Evolutionary conservation across 1,140 invertebrate species (phyloP).

Genomic region (Monomorium pharaonis): DNA sequence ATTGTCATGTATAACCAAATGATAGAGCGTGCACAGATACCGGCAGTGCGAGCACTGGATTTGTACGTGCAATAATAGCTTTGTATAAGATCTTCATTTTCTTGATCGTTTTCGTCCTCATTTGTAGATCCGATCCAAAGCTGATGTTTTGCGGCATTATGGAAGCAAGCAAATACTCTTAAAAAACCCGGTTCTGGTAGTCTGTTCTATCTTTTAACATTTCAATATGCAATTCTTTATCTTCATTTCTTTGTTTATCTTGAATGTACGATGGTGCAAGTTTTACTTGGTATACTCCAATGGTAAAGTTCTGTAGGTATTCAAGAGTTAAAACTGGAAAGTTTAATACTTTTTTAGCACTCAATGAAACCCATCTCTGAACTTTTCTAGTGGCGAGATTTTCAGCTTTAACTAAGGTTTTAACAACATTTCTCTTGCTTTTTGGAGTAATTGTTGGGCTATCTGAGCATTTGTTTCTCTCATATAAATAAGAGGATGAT

Average conservation of each 20-base stretch:
- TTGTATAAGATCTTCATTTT: too few relatives aligned
- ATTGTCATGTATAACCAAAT: too few relatives aligned
- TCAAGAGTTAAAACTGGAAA: neutral
- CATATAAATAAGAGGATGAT: neutral
- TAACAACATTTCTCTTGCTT: neutral
- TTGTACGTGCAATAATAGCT: too few relatives aligned
- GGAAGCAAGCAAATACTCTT: slow-evolving; percentile 1
- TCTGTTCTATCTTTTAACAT: neutral
- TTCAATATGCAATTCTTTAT: neutral
- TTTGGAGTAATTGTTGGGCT: neutral
- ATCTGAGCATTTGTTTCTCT: neutral
- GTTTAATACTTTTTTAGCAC: neutral
- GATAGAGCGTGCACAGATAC: too few relatives aligned
- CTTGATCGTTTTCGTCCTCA: too few relatives aligned
- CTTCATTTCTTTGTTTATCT: neutral
- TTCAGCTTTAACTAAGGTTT: neutral
- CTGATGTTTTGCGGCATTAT: neutral
- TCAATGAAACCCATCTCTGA: neutral
- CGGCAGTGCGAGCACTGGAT: too few relatives aligned
- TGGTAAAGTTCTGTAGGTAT: neutral
- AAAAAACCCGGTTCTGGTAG: neutral
- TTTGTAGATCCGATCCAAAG: neutral
- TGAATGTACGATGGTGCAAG: neutral
- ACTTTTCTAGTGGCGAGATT: neutral
- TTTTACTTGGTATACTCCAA: neutral